Evolutionary conservation across 1,140 invertebrate genomes (phyloP).

Genomic region (Tribolium madens): DNA sequence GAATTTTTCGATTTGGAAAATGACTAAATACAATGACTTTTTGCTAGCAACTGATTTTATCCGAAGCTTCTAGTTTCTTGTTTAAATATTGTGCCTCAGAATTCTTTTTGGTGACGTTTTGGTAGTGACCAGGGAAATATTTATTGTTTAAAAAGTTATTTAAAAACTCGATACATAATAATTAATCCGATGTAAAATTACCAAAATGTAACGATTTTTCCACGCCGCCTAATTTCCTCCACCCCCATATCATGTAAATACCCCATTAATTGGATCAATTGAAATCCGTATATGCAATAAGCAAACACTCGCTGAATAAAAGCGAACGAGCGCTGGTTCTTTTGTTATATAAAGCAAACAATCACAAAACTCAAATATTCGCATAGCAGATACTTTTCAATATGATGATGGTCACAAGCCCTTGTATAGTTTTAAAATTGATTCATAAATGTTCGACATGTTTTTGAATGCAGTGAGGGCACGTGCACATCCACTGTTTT

Average conservation of each 20-base stretch:
- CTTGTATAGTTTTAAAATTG: conserved; percentile 29
- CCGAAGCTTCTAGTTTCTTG: too few species aligned
- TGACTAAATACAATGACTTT: too few species aligned
- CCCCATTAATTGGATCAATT: conserved; percentile 20
- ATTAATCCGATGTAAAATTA: too few species aligned
- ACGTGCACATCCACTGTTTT: conserved; percentile 5
- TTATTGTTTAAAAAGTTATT: too few species aligned
- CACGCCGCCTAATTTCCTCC: background rate
- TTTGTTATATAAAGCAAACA: conserved; percentile 20
- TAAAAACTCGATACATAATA: too few species aligned
- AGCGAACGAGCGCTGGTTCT: conserved; percentile 8
- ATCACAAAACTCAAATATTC: conserved; percentile 20
- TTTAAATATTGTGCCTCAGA: too few species aligned
- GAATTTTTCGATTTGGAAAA: too few species aligned
- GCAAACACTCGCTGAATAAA: background rate
- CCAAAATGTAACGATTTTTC: too few species aligned
- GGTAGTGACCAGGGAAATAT: too few species aligned
- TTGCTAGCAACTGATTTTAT: too few species aligned
- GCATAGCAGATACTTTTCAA: conserved; percentile 21
- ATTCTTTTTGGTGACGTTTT: too few species aligned
- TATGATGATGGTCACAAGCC: background rate
- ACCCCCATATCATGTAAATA: conserved; percentile 12
- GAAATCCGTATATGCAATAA: conserved; percentile 31
- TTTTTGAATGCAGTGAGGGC: background rate
- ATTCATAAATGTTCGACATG: conserved; percentile 3